phyloP scores from a whole-genome alignment of 2,888 invertebrate genomes.

The Byasa hedistus region DNA sequence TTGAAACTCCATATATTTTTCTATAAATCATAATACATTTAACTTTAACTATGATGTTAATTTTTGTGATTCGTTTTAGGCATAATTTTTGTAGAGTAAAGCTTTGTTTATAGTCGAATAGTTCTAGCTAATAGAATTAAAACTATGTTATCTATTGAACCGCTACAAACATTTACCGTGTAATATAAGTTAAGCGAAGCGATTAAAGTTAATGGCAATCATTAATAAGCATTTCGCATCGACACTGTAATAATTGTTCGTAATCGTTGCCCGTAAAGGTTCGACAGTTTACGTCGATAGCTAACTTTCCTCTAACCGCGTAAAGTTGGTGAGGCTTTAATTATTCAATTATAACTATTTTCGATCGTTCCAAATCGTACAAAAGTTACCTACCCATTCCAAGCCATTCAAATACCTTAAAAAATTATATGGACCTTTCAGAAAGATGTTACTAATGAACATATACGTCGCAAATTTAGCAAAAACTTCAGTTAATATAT shows the following conservation, averaged over 20 bases:
- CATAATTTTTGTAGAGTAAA: neutral
- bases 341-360: conserved; percentile 45
- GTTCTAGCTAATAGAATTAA: neutral
- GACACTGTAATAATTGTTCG: conserved; percentile 14
- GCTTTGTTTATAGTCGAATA: neutral
- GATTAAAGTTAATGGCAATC: conserved; percentile 4
- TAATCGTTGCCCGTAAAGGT: conserved; percentile 13
- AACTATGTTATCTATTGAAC: neutral
- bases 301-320: conserved; percentile 14
- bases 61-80: neutral
- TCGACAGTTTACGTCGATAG: neutral
- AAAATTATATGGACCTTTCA: too few species aligned
- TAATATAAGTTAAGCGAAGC: neutral
- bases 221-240: conserved; percentile 17
- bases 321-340: conserved; percentile 37
- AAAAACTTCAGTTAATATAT: too few species aligned
- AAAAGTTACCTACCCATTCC: too few species aligned
- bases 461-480: too few species aligned
- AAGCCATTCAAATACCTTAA: too few species aligned
- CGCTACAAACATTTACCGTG: neutral
- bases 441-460: too few species aligned
- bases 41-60: too few species aligned
- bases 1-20: too few species aligned
- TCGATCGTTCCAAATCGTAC: conserved; percentile 29
- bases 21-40: too few species aligned